phyloP scores from a whole-genome alignment of 2,888 invertebrate species.

The Thyatira batis region DNA sequence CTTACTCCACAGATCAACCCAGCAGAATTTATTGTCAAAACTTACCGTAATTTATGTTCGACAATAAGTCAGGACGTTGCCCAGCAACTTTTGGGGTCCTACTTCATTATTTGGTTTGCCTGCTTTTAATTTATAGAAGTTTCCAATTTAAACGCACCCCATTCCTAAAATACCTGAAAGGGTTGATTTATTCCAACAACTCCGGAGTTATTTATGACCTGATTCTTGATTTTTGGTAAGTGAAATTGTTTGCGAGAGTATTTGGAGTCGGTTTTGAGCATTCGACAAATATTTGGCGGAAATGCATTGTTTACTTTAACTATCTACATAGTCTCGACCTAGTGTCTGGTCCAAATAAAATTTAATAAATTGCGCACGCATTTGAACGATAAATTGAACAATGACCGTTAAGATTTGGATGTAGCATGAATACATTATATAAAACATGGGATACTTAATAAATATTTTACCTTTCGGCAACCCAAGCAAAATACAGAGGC shows the following conservation, averaged over 20 bases:
- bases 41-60: conserved; percentile 73
- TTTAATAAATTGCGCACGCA: too few relatives aligned
- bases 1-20: conserved; percentile 37
- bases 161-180: conserved; percentile 49
- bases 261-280: background rate
- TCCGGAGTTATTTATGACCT: conserved; percentile 14
- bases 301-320: background rate
- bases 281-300: background rate
- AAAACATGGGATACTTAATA: too few relatives aligned
- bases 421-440: too few relatives aligned
- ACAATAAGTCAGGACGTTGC: conserved; percentile 69
- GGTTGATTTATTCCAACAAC: conserved; percentile 46
- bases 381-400: too few relatives aligned
- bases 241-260: background rate
- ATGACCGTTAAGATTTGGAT: too few relatives aligned
- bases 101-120: conserved; percentile 73
- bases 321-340: background rate
- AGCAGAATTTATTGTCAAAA: conserved; percentile 69
- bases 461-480: too few relatives aligned
- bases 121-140: conserved; percentile 75
- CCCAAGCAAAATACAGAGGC: too few relatives aligned
- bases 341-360: background rate
- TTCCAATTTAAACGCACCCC: conserved; percentile 52
- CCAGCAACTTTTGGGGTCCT: conserved; percentile 56
- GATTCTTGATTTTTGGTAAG: background rate